These are phyloP conservation scores for Monochamus alternatus DNA, from an alignment of 2,888 invertebrate species.

Conservation along the genomic window DNA sequence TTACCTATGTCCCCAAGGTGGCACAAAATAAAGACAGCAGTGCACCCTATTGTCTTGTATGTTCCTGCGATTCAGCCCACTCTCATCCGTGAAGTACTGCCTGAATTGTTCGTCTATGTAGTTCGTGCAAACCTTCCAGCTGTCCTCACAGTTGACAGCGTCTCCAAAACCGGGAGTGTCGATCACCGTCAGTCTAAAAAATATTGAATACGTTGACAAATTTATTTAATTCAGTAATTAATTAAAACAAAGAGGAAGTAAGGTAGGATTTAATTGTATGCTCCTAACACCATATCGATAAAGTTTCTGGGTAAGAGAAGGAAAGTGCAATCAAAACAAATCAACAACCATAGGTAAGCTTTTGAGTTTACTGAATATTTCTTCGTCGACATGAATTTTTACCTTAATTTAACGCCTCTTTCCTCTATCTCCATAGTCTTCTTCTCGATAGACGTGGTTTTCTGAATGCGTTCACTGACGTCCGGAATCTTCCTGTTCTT, in stretches of 20 bases:
- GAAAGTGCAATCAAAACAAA: too few species aligned
- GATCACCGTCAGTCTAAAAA: conserved; percentile 83
- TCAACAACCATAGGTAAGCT: too few species aligned
- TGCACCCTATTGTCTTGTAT: conserved; percentile 97
- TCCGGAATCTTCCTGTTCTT: conserved; percentile 85
- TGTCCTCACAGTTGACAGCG: conserved; percentile 93
- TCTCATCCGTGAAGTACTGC: conserved; percentile 92
- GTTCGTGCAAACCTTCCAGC: conserved; percentile 92
- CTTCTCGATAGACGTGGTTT: conserved; percentile 82
- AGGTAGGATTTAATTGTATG: too few species aligned
- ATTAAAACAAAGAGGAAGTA: too few species aligned
- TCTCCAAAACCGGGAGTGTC: conserved; percentile 98
- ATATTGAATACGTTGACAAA: not conserved
- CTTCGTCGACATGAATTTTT: conserved; percentile 5
- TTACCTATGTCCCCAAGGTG: conserved; percentile 96
- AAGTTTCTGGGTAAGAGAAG: too few species aligned
- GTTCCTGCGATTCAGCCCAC: conserved; percentile 94
- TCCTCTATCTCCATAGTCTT: conserved; percentile 97
- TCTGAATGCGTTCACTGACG: conserved; percentile 77
- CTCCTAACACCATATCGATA: too few species aligned
- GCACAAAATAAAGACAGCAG: conserved; percentile 95
- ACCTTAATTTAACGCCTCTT: conserved; percentile 89
- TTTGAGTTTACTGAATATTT: too few species aligned
- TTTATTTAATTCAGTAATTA: too few species aligned
- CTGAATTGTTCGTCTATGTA: conserved; percentile 94